phyloP scores from a whole-genome alignment of 2,113 vertebrate species.

The Protobothrops mucrosquamatus region DNA sequence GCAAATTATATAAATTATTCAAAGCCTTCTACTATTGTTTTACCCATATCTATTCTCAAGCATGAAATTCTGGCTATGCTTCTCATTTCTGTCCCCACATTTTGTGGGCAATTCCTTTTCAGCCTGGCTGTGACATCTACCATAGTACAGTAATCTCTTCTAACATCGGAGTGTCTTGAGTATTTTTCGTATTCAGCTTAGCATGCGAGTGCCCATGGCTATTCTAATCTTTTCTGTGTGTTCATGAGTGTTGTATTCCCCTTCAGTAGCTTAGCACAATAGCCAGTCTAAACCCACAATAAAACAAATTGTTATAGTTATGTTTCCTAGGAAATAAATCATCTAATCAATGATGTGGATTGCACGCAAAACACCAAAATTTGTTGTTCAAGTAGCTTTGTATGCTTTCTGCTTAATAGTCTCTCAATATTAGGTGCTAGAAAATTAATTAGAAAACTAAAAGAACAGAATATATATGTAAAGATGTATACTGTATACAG shows the following conservation, averaged over 20 bases:
- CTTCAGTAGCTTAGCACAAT: background rate
- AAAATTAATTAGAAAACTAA: background rate
- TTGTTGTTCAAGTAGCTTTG: background rate
- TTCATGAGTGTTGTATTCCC: background rate
- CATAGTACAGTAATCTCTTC: constrained; percentile 1
- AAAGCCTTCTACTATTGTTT: background rate
- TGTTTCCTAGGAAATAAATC: background rate
- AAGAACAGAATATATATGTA: background rate
- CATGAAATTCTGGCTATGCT: background rate
- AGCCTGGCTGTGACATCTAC: background rate
- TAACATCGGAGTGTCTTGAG: background rate
- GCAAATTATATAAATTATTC: background rate
- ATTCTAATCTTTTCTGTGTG: background rate
- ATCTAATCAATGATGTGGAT: background rate
- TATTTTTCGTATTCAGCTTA: constrained; percentile 27
- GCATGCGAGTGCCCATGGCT: background rate
- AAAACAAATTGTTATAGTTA: background rate
- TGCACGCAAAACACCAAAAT: background rate
- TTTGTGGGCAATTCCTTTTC: constrained; percentile 22
- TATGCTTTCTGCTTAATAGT: background rate
- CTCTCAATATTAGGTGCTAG: background rate
- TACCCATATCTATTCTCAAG: background rate
- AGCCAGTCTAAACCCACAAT: constrained; percentile 1
- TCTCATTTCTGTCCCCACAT: constrained; percentile 2
- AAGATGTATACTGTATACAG: background rate